A percentile compares a stretch with the other conserved stretches of the same genome.
These are phyloP conservation scores for Notarius quadriscutis DNA, from an alignment of 2,113 vertebrate species.

Conservation along the genomic window DNA sequence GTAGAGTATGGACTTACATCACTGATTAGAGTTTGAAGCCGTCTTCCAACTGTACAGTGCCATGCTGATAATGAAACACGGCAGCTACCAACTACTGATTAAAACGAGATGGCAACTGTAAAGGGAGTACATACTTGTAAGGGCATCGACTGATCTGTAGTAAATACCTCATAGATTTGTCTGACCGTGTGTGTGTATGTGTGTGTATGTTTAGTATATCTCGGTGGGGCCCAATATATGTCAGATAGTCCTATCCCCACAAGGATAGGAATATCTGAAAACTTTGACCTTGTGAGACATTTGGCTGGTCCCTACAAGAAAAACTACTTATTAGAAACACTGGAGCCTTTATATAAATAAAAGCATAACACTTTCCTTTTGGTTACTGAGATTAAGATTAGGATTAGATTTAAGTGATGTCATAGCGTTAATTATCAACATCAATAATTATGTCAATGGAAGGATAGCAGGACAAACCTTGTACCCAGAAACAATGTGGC, in stretches of 20 bases:
- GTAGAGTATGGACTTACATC: constrained; percentile 22
- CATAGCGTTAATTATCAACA: background rate
- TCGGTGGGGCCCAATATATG: background rate
- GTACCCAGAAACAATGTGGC: background rate
- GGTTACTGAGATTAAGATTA: background rate
- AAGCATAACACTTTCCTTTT: background rate
- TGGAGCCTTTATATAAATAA: background rate
- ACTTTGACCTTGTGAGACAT: background rate
- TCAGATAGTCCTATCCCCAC: background rate
- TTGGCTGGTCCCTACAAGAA: too few species aligned
- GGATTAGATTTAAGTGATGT: background rate
- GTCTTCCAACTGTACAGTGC: background rate
- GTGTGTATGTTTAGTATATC: constrained; percentile 17
- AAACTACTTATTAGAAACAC: background rate
- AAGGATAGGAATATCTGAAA: background rate
- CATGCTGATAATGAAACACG: constrained; percentile 17
- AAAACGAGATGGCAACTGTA: constrained; percentile 4
- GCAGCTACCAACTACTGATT: constrained; percentile 26
- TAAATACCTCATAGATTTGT: constrained; percentile 17
- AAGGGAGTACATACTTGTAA: background rate
- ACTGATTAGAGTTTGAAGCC: constrained; percentile 17
- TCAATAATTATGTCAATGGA: background rate
- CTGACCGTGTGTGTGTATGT: background rate
- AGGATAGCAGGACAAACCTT: background rate
- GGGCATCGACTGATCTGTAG: background rate